Base-by-base conservation (phyloP, 2,113 vertebrate genomes). In the Percopsis transmontana region DNA sequence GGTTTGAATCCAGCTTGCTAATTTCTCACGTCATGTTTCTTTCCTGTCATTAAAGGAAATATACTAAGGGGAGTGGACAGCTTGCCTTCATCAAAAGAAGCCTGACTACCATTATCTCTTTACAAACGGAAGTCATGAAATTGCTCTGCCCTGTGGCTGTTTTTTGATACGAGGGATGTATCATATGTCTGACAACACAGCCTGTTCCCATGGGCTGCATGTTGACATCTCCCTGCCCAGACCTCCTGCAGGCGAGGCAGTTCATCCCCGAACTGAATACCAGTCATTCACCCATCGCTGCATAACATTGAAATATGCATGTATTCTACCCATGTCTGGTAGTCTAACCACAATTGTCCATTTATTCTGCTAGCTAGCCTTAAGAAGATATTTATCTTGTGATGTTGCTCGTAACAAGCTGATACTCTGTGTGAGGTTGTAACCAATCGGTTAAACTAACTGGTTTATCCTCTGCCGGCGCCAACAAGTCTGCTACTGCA, bases 61-160 rank as follows among this genome's bases (percentile, higher is more conserved):
- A 10, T 24, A 33, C 14, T 15, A 27, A 13, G 24, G 14, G 23
- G 13, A 4, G 15, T 24, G 13, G 23, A 54, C 10, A 27, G 24
- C 18, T 18, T 23, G 13, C 20, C 23, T 21, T 54, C 14, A 24
- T 15, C 52, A 27, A 47, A 53, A 41, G 0, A 68, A 52, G 23
- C 20, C 58, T 39, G 61, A 55, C 57, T 68, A 39, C 65, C 47
- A 45, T 51, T 23, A 39, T 50, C 24, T 62, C 24, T 44, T 50
- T 10, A 62, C 42, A 5, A 45, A 27, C 14, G 18, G 44, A 66
- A 38, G 60, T 57, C 5, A 16, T 18, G 39, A 18, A 48, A 39
- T 41, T 54, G 59, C 62, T 44, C 57, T 16, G 18, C 62, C 38
- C 15, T 23, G 15, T 55, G 50, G 58, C 14, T 12, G 20, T 60